Evolutionary conservation across 2,888 invertebrate species (phyloP).

Genomic region (Epsilonema sp.): DNA sequence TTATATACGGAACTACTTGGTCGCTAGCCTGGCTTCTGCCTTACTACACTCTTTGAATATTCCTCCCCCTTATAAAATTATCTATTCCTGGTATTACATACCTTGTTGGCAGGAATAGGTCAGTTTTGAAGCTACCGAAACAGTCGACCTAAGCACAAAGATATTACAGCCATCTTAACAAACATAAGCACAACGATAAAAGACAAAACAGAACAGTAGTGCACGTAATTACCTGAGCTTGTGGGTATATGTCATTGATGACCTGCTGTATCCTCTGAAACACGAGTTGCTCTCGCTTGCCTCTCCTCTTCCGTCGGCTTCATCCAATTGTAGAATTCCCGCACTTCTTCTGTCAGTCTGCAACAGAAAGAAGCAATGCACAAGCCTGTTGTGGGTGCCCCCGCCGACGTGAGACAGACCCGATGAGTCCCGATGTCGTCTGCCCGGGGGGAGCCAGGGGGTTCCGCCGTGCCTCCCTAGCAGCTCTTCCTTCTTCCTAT

Average conservation of each 20-base stretch:
- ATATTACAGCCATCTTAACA: slow-evolving; percentile 1
- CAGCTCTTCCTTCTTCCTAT: slow-evolving; percentile 44
- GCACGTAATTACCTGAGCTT: slow-evolving; percentile 44
- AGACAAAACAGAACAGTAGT: too few relatives aligned
- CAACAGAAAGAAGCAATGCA: too few relatives aligned
- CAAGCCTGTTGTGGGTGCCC: too few relatives aligned
- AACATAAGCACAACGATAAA: too few relatives aligned
- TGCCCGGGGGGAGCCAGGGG: slow-evolving; percentile 5
- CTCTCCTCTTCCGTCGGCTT: slow-evolving; percentile 77
- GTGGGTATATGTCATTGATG: slow-evolving; percentile 70
- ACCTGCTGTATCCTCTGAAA: slow-evolving; percentile 68
- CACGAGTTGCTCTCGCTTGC: slow-evolving; percentile 61
- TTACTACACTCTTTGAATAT: too few relatives aligned
- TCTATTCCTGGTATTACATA: too few relatives aligned
- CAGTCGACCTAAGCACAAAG: slow-evolving; percentile 52
- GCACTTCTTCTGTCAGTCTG: slow-evolving; percentile 87
- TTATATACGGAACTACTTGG: too few relatives aligned
- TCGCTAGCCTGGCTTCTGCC: too few relatives aligned
- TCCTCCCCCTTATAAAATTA: too few relatives aligned
- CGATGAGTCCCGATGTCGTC: neutral
- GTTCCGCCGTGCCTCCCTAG: slow-evolving; percentile 6
- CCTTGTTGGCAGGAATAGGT: slow-evolving; percentile 91
- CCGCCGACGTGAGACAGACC: too few relatives aligned
- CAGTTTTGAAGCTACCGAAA: slow-evolving; percentile 92
- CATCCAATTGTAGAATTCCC: slow-evolving; percentile 87